Percentiles rank a stretch among this genome's conserved stretches.
Evolutionary conservation across 2,888 invertebrate genomes (phyloP).

Genomic region (Cryptus armator): DNA sequence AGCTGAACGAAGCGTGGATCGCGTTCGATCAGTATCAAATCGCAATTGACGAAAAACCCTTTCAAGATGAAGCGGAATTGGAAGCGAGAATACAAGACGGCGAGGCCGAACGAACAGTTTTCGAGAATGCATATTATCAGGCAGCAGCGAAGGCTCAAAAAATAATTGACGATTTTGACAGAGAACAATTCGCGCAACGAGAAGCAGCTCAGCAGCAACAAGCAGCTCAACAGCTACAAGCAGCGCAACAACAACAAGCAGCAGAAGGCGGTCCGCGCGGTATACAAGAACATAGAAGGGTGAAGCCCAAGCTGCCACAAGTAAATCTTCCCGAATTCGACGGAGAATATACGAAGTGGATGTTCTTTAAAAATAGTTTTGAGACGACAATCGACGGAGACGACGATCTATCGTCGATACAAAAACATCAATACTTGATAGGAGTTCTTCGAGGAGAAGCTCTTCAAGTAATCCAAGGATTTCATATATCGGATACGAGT

Average conservation of each 20-base stretch:
- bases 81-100: slow-evolving; percentile 11
- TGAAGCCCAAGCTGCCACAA: slow-evolving; percentile 39
- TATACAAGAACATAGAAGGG: too few species aligned
- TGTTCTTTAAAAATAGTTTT: slow-evolving; percentile 57
- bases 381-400: slow-evolving; percentile 49
- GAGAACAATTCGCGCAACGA: background rate
- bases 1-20: slow-evolving; percentile 17
- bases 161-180: too few species aligned
- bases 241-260: too few species aligned
- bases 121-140: background rate
- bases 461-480: slow-evolving; percentile 39
- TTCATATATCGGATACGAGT: slow-evolving; percentile 44
- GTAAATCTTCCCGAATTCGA: slow-evolving; percentile 49
- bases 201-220: too few species aligned
- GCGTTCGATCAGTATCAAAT: slow-evolving; percentile 14
- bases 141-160: slow-evolving; percentile 12
- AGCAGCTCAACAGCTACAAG: too few species aligned
- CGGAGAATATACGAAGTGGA: slow-evolving; percentile 53
- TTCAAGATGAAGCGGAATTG: background rate
- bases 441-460: slow-evolving; percentile 52
- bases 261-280: too few species aligned
- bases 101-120: slow-evolving; percentile 11
- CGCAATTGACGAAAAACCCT: slow-evolving; percentile 3
- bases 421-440: slow-evolving; percentile 60
- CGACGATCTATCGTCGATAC: slow-evolving; percentile 37